Evolutionary conservation across 2,888 invertebrate species (phyloP).

Genomic region (Chymomyza caudatula): DNA sequence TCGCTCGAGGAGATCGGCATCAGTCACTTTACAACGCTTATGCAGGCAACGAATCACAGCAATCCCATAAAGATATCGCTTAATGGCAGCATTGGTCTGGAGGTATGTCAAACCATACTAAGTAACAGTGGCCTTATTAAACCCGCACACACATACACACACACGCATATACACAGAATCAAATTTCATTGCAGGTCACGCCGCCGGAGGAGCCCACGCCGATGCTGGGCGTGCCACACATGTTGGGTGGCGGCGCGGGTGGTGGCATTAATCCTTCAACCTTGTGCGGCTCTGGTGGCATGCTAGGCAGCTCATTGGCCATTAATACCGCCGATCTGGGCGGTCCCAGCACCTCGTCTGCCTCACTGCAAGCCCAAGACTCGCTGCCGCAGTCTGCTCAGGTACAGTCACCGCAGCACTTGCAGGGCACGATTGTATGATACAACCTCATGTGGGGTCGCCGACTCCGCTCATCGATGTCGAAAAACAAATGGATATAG

Average conservation of each 20-base stretch:
- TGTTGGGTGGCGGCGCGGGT: constrained; percentile 65
- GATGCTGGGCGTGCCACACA: constrained; percentile 76
- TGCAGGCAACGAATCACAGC: constrained; percentile 83
- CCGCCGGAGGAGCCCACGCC: constrained; percentile 82
- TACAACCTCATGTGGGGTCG: constrained; percentile 96
- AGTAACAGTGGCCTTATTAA: background rate
- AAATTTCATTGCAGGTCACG: constrained; percentile 80
- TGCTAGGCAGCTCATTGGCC: constrained; percentile 74
- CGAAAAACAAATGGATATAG: constrained; percentile 80
- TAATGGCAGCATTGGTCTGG: constrained; percentile 91
- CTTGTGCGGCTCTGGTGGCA: constrained; percentile 65
- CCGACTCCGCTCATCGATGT: constrained; percentile 87
- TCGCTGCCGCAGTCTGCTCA: constrained; percentile 66
- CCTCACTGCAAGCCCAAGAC: constrained; percentile 80
- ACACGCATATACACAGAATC: constrained; percentile 56
- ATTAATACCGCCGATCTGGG: constrained; percentile 75
- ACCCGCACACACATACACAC: background rate
- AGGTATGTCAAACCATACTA: constrained; percentile 78
- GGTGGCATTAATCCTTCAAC: constrained; percentile 78
- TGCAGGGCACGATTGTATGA: constrained; percentile 96
- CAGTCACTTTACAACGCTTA: constrained; percentile 86
- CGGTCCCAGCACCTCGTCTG: constrained; percentile 78
- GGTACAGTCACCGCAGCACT: constrained; percentile 81
- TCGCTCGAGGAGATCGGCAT: constrained; percentile 92
- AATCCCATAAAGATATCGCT: constrained; percentile 91